These are phyloP conservation scores for Torymus texanus DNA, from an alignment of 2,888 invertebrate genomes.

Conservation along the genomic window DNA sequence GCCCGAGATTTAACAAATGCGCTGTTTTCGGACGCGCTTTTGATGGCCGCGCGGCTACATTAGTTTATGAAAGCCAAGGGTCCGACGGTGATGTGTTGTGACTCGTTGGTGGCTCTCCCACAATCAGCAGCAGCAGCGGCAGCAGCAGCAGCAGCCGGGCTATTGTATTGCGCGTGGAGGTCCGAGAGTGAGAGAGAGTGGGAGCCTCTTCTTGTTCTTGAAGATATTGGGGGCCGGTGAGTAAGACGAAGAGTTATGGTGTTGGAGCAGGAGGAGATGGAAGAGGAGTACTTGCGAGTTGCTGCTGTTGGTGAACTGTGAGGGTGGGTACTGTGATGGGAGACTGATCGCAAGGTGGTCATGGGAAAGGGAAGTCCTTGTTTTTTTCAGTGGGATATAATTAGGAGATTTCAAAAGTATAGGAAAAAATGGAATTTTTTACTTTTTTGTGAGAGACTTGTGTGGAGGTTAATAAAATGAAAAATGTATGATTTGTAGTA, in stretches of 20 bases:
- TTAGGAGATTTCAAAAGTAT: too few species aligned
- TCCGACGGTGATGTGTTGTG: constrained; percentile 65
- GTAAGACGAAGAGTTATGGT: constrained; percentile 45
- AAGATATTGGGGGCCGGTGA: constrained; percentile 19
- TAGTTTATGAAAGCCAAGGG: constrained; percentile 60
- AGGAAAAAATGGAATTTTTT: too few species aligned
- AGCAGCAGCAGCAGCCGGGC: constrained; percentile 62
- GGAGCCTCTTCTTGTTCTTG: neutral
- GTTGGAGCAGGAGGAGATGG: neutral
- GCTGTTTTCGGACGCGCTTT: constrained; percentile 69
- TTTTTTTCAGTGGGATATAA: too few species aligned
- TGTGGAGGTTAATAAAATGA: too few species aligned
- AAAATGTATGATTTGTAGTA: too few species aligned
- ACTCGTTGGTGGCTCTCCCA: constrained; percentile 63
- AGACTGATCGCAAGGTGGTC: too few species aligned
- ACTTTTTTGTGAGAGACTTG: too few species aligned
- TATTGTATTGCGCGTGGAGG: constrained; percentile 60
- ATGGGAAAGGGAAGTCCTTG: too few species aligned
- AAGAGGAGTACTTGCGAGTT: constrained; percentile 11
- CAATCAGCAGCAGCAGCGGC: constrained; percentile 68
- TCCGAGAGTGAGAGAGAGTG: too few species aligned
- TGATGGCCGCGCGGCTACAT: constrained; percentile 64
- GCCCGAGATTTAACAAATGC: constrained; percentile 69
- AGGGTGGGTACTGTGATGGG: too few species aligned
- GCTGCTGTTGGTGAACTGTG: neutral